These are phyloP conservation scores for Drosophila monieri DNA, from an alignment of 2,888 invertebrate genomes.

Conservation along the genomic window DNA sequence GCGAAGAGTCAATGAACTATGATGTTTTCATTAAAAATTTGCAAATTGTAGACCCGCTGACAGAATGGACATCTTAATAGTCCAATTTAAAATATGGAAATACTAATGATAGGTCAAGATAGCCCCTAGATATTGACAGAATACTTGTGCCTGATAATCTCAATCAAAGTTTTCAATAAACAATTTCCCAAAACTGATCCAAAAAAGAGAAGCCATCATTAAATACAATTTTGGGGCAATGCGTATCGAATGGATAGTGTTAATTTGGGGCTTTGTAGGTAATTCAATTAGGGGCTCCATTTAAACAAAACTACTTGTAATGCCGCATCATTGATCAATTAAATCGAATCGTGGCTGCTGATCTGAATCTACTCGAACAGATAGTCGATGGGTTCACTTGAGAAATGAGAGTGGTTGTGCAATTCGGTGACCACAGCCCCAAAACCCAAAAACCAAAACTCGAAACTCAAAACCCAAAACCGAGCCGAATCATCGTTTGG, in stretches of 20 bases:
- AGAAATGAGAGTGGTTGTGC: constrained; percentile 49
- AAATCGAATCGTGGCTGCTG: constrained; percentile 15
- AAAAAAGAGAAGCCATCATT: constrained; percentile 7
- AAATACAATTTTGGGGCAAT: constrained; percentile 21
- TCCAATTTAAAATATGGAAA: not conserved
- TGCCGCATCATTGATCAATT: constrained; percentile 37
- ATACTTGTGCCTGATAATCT: not conserved
- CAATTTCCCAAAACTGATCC: constrained; percentile 10
- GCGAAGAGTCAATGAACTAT: not conserved
- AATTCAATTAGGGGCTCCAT: constrained; percentile 27
- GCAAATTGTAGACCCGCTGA: constrained; percentile 2
- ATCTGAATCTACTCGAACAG: constrained; percentile 16
- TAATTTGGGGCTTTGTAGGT: constrained; percentile 20
- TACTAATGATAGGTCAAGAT: not conserved
- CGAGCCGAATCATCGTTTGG: constrained; percentile 49
- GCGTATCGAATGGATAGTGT: constrained; percentile 32
- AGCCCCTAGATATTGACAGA: not conserved
- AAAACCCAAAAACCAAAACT: constrained; percentile 19
- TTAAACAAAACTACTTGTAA: constrained; percentile 23
- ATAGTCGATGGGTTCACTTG: constrained; percentile 31
- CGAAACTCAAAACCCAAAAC: constrained; percentile 27
- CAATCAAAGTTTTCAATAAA: not conserved
- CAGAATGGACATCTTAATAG: constrained; percentile 4
- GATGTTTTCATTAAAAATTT: not conserved
- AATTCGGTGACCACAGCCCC: constrained; percentile 34